Conservation (phyloP, 2,888 invertebrate species). For the Augiades crinisus region DNA sequence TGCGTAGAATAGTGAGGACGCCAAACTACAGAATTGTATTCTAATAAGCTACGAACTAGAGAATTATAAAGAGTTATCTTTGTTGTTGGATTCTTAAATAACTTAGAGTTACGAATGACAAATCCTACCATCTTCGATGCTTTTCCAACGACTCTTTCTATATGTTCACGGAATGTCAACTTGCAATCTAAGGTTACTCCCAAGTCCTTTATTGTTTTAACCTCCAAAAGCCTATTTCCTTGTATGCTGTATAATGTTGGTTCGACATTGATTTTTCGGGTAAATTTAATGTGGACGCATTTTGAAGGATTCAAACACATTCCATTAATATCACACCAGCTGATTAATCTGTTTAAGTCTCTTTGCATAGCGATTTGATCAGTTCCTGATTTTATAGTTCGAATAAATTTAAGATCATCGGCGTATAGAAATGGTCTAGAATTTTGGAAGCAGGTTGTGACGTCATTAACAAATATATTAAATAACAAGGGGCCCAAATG, state of each 20-base stretch:
- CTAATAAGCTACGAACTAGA: too few relatives aligned
- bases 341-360: background rate
- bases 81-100: too few relatives aligned
- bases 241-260: background rate
- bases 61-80: too few relatives aligned
- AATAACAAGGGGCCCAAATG: conserved; percentile 16
- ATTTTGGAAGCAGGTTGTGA: background rate
- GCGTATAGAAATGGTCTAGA: background rate
- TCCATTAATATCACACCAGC: background rate
- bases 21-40: too few relatives aligned
- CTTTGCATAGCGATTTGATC: background rate
- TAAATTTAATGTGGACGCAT: conserved; percentile 3
- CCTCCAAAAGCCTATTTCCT: background rate
- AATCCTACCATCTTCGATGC: too few relatives aligned
- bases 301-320: background rate
- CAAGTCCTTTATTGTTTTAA: background rate
- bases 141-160: background rate
- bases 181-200: background rate
- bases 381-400: background rate
- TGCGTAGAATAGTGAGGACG: too few relatives aligned
- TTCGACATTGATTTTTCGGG: background rate
- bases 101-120: too few relatives aligned
- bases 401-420: conserved; percentile 3
- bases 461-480: conserved; percentile 8
- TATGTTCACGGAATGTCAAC: background rate